Percentiles rank a stretch among this genome's conserved stretches.
Evolutionary conservation across 2,113 vertebrate genomes (phyloP).

Genomic region (Anolis carolinensis): DNA sequence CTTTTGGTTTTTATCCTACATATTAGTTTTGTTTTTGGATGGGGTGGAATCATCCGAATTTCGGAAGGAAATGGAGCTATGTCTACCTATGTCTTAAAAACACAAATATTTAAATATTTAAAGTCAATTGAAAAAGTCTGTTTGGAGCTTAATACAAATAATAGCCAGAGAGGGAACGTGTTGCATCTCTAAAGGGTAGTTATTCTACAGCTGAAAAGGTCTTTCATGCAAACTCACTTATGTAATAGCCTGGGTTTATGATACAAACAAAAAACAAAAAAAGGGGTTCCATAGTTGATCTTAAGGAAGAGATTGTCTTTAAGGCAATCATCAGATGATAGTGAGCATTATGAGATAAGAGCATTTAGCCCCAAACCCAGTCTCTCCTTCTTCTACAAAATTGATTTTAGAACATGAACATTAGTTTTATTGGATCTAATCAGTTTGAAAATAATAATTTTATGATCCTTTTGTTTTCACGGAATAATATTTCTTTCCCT

Average conservation of each 20-base stretch:
- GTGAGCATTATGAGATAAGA: too few species aligned
- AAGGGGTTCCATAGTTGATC: neutral
- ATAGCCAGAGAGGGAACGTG: neutral
- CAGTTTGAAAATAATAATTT: neutral
- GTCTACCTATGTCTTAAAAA: too few species aligned
- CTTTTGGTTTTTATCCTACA: neutral
- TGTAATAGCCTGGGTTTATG: neutral
- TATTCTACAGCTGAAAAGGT: neutral
- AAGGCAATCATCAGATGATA: too few species aligned
- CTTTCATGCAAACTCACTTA: too few species aligned
- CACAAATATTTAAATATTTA: neutral
- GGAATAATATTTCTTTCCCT: slow-evolving; percentile 36
- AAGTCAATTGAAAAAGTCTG: neutral
- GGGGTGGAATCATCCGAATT: too few species aligned
- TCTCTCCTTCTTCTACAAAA: neutral
- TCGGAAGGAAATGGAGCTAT: too few species aligned
- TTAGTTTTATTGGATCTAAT: neutral
- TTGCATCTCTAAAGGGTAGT: neutral
- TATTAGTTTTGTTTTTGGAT: neutral
- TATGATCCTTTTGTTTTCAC: slow-evolving; percentile 22
- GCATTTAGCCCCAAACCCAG: neutral
- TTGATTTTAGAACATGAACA: neutral
- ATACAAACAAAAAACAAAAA: too few species aligned
- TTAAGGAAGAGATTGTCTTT: neutral
- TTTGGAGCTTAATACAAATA: neutral